phyloP scores from a whole-genome alignment of 1,140 invertebrate genomes.

The Ceratitis capitata region DNA sequence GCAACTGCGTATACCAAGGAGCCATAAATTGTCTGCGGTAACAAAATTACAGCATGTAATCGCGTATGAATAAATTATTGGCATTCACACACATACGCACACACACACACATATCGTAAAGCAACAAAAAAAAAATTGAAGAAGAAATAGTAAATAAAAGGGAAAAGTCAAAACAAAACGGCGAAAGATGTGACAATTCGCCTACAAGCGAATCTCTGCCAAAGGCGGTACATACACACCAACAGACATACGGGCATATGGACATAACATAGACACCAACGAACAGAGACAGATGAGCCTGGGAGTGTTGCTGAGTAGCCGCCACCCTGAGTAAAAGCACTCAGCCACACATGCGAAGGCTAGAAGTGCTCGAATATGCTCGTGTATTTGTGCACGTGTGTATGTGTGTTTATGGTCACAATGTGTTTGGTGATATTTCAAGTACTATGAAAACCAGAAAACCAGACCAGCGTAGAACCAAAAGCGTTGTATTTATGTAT shows the following conservation, averaged over 20 bases:
- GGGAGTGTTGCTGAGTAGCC: neutral
- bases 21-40: slow-evolving; percentile 63
- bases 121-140: neutral
- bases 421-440: neutral
- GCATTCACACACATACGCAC: neutral
- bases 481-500: neutral
- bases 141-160: neutral
- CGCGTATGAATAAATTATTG: slow-evolving; percentile 65
- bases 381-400: neutral
- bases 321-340: slow-evolving; percentile 1
- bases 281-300: too few relatives aligned
- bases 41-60: slow-evolving; percentile 61
- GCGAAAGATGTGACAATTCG: neutral
- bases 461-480: slow-evolving; percentile 29
- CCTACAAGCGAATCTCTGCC: slow-evolving; percentile 3
- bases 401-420: neutral
- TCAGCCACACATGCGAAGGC: neutral
- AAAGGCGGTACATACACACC: neutral
- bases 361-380: neutral
- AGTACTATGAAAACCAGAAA: slow-evolving; percentile 23
- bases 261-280: neutral
- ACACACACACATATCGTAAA: neutral
- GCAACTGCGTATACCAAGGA: neutral
- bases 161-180: neutral
- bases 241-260: neutral